A percentile compares a stretch with the other conserved stretches of the same genome.
Conservation (phyloP, 2,797 vertebrate genomes). For the Petrocephalus schoutedeni region DNA sequence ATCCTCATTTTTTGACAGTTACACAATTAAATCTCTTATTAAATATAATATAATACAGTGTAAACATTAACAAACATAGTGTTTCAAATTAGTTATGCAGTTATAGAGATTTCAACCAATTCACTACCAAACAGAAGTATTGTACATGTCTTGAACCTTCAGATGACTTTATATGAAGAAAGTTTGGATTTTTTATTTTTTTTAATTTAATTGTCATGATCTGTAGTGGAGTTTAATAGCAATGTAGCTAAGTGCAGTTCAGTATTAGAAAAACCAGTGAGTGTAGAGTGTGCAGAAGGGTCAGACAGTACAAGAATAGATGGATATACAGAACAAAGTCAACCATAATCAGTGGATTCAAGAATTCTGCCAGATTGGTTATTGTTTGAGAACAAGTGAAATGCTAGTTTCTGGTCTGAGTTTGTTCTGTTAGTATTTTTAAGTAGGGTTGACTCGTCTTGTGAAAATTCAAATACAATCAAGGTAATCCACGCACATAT, state of each 20-base stretch:
- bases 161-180: background rate
- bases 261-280: background rate
- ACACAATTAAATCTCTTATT: background rate
- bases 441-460: background rate
- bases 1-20: background rate
- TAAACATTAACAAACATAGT: background rate
- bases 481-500: background rate
- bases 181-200: background rate
- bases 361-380: background rate
- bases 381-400: background rate
- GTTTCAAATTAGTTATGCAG: background rate
- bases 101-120: background rate
- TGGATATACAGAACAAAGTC: background rate
- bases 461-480: background rate
- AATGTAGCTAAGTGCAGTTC: background rate
- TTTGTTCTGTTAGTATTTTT: background rate
- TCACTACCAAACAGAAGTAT: background rate
- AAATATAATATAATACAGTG: background rate
- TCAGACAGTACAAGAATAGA: background rate
- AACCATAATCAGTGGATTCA: slow-evolving; percentile 3
- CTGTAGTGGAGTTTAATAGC: background rate
- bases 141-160: background rate
- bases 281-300: background rate
- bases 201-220: background rate
- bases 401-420: background rate